phyloP scores from a whole-genome alignment of 2,888 invertebrate genomes.

The Lamproptera curius region DNA sequence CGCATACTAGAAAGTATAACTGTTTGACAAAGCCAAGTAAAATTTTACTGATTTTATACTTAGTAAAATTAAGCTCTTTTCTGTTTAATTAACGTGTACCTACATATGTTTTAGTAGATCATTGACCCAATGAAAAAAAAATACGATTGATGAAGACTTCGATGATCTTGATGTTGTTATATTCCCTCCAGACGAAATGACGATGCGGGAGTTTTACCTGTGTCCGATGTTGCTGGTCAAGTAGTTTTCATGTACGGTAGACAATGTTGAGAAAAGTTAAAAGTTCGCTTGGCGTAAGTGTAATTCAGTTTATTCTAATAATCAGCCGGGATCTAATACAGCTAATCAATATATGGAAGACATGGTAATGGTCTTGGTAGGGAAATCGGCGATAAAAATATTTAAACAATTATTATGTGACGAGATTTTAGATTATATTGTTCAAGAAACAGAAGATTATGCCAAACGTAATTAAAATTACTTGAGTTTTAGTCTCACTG shows the following conservation, averaged over 20 bases:
- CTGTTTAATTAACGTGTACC: not conserved
- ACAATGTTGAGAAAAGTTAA: too few species aligned
- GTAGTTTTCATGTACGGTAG: conserved; percentile 15
- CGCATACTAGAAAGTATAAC: not conserved
- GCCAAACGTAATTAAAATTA: conserved; percentile 9
- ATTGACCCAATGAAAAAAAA: too few species aligned
- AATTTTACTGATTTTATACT: not conserved
- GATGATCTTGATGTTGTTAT: conserved; percentile 12
- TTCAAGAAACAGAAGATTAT: too few species aligned
- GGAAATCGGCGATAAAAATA: conserved; percentile 12
- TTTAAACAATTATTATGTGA: conserved; percentile 9
- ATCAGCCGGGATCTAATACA: conserved; percentile 4
- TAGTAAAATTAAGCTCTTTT: not conserved
- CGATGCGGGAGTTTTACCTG: conserved; percentile 5
- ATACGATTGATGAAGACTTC: conserved; percentile 10
- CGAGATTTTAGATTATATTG: too few species aligned
- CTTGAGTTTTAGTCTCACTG: conserved; percentile 9
- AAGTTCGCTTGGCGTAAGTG: conserved; percentile 3
- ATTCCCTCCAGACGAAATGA: conserved; percentile 7
- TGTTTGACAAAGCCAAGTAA: not conserved
- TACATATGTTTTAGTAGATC: not conserved
- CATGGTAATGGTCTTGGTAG: not conserved
- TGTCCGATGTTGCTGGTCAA: conserved; percentile 13
- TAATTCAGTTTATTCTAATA: conserved; percentile 1
- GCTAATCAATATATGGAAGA: too few species aligned